Percentiles rank a stretch among this genome's conserved stretches.
phyloP scores from a whole-genome alignment of 2,797 vertebrate genomes.

The Schizopygopsis pylzovi region DNA sequence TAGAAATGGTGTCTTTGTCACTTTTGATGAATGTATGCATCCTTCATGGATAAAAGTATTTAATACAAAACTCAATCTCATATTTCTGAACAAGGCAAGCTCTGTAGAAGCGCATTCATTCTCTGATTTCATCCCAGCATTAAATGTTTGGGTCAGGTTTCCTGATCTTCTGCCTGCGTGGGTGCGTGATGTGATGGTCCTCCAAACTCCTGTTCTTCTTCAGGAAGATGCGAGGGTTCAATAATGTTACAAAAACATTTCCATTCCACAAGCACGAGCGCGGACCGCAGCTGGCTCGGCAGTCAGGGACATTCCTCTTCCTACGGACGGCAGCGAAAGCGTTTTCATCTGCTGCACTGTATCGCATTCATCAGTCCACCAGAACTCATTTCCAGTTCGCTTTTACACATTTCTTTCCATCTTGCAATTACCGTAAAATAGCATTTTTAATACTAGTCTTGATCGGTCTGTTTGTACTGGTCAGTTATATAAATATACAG shows the following conservation, averaged over 20 bases:
- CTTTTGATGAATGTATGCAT: too few species aligned
- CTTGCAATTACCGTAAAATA: neutral
- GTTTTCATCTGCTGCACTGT: conserved; percentile 12
- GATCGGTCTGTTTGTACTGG: neutral
- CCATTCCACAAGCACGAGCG: conserved; percentile 42
- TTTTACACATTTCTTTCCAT: neutral
- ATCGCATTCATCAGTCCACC: neutral
- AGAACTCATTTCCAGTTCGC: neutral
- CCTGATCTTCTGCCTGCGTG: neutral
- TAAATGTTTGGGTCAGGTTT: neutral
- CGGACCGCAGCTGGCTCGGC: conserved; percentile 52
- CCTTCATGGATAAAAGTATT: too few species aligned
- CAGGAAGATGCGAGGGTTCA: conserved; percentile 15
- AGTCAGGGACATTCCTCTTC: conserved; percentile 42
- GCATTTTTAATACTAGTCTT: neutral
- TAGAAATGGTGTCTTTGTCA: too few species aligned
- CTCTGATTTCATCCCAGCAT: neutral
- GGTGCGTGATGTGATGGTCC: too few species aligned
- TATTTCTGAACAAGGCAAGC: neutral
- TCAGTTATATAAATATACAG: neutral
- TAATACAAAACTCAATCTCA: too few species aligned
- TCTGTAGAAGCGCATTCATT: neutral
- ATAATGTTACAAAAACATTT: conserved; percentile 53
- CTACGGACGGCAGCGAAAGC: neutral
- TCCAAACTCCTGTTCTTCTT: neutral